These are phyloP conservation scores for Hedya salicella DNA, from an alignment of 2,888 invertebrate species.

Conservation along the genomic window DNA sequence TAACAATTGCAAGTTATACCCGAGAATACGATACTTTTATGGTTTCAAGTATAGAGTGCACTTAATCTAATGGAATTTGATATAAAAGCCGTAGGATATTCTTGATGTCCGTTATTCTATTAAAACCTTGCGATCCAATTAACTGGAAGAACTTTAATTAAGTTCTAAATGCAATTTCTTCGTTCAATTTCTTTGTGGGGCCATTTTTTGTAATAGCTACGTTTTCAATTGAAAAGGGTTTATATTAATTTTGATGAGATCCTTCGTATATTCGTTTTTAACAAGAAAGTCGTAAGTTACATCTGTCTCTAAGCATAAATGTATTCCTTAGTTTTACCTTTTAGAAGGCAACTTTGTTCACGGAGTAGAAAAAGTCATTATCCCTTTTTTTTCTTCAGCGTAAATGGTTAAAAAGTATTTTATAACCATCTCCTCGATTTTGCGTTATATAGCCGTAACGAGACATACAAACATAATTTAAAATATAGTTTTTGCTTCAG, in stretches of 20 bases:
- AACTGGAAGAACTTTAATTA: conserved; percentile 15
- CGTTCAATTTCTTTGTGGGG: conserved; percentile 13
- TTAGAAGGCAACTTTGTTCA: too few species aligned
- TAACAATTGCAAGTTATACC: too few species aligned
- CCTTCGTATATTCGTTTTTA: not conserved
- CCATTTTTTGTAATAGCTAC: not conserved
- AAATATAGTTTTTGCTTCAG: too few species aligned
- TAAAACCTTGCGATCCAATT: conserved; percentile 2
- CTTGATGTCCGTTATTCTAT: conserved; percentile 1
- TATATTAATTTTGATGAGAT: not conserved
- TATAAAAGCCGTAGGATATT: not conserved
- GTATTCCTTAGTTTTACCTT: too few species aligned
- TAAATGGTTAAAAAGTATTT: too few species aligned
- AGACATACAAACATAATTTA: too few species aligned
- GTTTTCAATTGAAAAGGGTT: not conserved
- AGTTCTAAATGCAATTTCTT: conserved; percentile 2
- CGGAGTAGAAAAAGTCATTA: too few species aligned
- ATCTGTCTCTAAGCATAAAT: too few species aligned
- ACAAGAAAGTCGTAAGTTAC: too few species aligned
- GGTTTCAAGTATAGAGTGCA: not conserved
- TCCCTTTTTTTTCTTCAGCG: too few species aligned
- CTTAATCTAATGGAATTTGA: not conserved
- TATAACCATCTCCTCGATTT: too few species aligned
- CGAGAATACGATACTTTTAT: conserved; percentile 1
- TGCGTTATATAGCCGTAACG: too few species aligned